Percentiles rank a stretch among this genome's conserved stretches.
Evolutionary conservation across 2,888 invertebrate species (phyloP).

Genomic region (Allophyes oxyacanthae): DNA sequence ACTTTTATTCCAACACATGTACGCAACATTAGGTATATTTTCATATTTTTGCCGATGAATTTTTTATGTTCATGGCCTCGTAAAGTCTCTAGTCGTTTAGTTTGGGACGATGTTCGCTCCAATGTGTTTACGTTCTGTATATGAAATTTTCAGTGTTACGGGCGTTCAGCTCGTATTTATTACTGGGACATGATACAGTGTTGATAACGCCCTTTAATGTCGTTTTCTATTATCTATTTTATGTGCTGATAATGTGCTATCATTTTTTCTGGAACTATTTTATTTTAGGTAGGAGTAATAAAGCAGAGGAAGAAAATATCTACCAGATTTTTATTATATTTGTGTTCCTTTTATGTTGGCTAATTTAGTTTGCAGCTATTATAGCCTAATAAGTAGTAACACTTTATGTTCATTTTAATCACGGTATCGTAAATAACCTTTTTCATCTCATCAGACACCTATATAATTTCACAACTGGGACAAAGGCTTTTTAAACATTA

Average conservation of each 20-base stretch:
- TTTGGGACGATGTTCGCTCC: slow-evolving; percentile 79
- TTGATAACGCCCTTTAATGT: slow-evolving; percentile 59
- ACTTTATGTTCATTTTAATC: too few species aligned
- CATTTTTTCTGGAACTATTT: slow-evolving; percentile 11
- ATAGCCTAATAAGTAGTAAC: too few species aligned
- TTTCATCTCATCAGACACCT: neutral
- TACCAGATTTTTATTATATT: too few species aligned
- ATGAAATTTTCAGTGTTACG: slow-evolving; percentile 80
- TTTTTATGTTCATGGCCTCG: slow-evolving; percentile 87
- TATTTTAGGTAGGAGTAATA: neutral
- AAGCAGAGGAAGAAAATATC: too few species aligned
- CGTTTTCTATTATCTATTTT: slow-evolving; percentile 47
- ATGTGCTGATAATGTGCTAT: slow-evolving; percentile 27
- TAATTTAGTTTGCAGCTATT: too few species aligned
- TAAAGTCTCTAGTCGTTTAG: slow-evolving; percentile 83
- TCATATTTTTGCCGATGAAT: slow-evolving; percentile 85
- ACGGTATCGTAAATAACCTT: too few species aligned
- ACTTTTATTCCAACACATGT: slow-evolving; percentile 83
- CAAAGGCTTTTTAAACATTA: too few species aligned
- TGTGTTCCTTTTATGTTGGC: too few species aligned
- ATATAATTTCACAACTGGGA: too few species aligned
- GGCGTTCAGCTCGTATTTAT: slow-evolving; percentile 68
- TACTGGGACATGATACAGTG: slow-evolving; percentile 64
- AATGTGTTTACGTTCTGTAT: slow-evolving; percentile 78
- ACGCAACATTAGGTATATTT: slow-evolving; percentile 80